Evolutionary conservation across 2,797 vertebrate genomes (phyloP).

Genomic region (Aphelocoma californica): DNA sequence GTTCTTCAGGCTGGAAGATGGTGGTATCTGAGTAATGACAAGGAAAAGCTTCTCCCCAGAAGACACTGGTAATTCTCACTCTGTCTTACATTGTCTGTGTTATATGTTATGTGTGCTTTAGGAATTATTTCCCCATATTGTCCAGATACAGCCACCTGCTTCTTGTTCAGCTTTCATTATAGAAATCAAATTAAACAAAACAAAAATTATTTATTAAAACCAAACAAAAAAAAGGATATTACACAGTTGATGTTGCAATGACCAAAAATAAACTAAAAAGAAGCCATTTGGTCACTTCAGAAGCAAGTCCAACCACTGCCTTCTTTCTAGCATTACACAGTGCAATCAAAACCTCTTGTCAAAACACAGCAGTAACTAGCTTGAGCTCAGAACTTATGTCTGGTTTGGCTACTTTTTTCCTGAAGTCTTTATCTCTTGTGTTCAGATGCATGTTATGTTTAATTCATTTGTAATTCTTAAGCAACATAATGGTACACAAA

Average conservation of each 20-base stretch:
- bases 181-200: neutral
- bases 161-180: neutral
- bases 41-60: neutral
- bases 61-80: neutral
- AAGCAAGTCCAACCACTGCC: neutral
- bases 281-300: neutral
- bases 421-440: neutral
- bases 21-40: neutral
- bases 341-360: neutral
- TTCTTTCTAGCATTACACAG: neutral
- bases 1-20: neutral
- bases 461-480: neutral
- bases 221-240: neutral
- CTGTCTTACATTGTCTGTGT: neutral
- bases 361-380: neutral
- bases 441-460: neutral
- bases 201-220: neutral
- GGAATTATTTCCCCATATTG: neutral
- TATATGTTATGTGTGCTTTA: neutral
- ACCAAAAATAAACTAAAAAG: neutral
- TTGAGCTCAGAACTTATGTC: neutral
- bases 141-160: neutral
- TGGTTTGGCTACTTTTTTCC: neutral
- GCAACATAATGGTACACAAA: neutral
- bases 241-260: neutral